phyloP scores from a whole-genome alignment of 30 jellyfish, hydroid and myxozoan species.

The Catostylus mosaicus region DNA sequence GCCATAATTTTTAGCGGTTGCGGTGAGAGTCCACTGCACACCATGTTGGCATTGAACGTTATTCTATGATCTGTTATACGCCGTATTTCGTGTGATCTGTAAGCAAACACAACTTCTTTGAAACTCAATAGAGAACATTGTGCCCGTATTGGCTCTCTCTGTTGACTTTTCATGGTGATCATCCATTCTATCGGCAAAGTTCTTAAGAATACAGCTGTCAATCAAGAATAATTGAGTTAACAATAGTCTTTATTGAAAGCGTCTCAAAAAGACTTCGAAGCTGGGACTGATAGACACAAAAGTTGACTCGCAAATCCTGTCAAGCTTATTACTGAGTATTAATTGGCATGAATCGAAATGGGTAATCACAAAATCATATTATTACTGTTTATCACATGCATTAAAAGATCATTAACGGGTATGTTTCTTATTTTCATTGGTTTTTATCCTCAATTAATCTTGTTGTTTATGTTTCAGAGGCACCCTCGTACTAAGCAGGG shows the following conservation, averaged over 20 bases:
- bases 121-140: constrained; percentile 11
- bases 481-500: neutral
- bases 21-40: constrained; percentile 8
- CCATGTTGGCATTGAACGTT: neutral
- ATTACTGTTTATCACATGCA: constrained; percentile 28
- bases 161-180: constrained; percentile 77
- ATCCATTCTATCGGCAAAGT: constrained; percentile 58
- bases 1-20: constrained; percentile 27
- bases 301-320: constrained; percentile 35
- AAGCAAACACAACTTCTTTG: constrained; percentile 4
- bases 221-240: constrained; percentile 71
- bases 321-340: constrained; percentile 23
- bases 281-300: constrained; percentile 58
- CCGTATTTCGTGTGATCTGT: constrained; percentile 47
- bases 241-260: constrained; percentile 51
- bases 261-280: constrained; percentile 20
- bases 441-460: neutral
- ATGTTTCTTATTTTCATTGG: neutral
- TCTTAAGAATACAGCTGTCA: constrained; percentile 60
- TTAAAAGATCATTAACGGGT: constrained; percentile 53
- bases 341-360: constrained; percentile 60
- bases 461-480: neutral
- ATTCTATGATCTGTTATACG: constrained; percentile 25
- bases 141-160: constrained; percentile 52
- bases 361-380: constrained; percentile 57